Percentiles rank a stretch among this genome's conserved stretches.
Conservation (phyloP, 2,797 vertebrate genomes). For the Enteromius viviparus region DNA sequence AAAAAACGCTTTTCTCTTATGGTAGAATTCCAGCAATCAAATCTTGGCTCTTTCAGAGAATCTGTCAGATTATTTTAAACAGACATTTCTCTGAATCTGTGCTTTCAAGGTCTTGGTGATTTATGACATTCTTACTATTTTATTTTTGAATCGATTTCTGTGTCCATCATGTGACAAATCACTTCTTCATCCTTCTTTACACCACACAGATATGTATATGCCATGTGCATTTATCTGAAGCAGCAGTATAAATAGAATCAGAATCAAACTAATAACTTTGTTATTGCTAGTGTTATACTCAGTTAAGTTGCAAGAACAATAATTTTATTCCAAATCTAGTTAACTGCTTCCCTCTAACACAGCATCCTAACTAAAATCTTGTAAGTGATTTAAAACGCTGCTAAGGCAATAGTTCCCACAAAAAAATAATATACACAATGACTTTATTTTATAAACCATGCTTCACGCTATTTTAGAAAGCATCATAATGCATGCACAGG, state of each 20-base stretch:
- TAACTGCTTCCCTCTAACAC: background rate
- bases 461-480: too few species aligned
- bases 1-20: background rate
- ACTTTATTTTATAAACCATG: too few species aligned
- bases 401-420: background rate
- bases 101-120: constrained; percentile 19
- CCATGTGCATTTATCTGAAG: background rate
- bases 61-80: constrained; percentile 26
- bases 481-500: too few species aligned
- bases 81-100: background rate
- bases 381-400: background rate
- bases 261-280: background rate
- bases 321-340: background rate
- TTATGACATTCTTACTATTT: constrained; percentile 4
- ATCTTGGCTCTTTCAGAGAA: constrained; percentile 20
- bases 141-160: background rate
- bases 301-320: background rate
- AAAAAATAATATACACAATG: too few species aligned
- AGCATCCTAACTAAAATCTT: background rate
- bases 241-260: background rate
- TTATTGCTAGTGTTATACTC: background rate
- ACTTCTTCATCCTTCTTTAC: background rate
- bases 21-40: constrained; percentile 18
- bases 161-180: background rate
- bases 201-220: background rate